Conservation (phyloP, 1,140 invertebrate genomes). For the Bombyx mori region ASM3026992v2 NC_085121.1:11942501-11943000, state of each 20-base stretch:
- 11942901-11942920: slow-evolving; percentile 25
- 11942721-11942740: slow-evolving; percentile 46
- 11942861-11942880: slow-evolving; percentile 59
- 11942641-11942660: slow-evolving; percentile 38
- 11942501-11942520: no score
- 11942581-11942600: no score
- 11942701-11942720: slow-evolving; percentile 14
- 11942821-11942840: slow-evolving; percentile 63
- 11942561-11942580: no score
- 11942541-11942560: no score
- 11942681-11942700: slow-evolving; percentile 23
- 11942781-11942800: slow-evolving; percentile 33
- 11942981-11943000: slow-evolving; percentile 28
- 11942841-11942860: slow-evolving; percentile 59
- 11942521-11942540: no score
- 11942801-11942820: slow-evolving; percentile 47
- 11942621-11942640: slow-evolving; percentile 26
- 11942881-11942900: slow-evolving; percentile 50
- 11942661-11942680: slow-evolving; percentile 30
- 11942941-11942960: slow-evolving; percentile 32
- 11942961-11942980: slow-evolving; percentile 30
- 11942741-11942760: slow-evolving; percentile 35
- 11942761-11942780: slow-evolving; percentile 65
- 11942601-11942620: no score
- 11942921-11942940: slow-evolving; percentile 52